A percentile compares a stretch with the other conserved stretches of the same genome.
These are phyloP conservation scores for Sebastes goodei DNA, from an alignment of 2,797 vertebrate genomes.

Conservation along the genomic window DNA sequence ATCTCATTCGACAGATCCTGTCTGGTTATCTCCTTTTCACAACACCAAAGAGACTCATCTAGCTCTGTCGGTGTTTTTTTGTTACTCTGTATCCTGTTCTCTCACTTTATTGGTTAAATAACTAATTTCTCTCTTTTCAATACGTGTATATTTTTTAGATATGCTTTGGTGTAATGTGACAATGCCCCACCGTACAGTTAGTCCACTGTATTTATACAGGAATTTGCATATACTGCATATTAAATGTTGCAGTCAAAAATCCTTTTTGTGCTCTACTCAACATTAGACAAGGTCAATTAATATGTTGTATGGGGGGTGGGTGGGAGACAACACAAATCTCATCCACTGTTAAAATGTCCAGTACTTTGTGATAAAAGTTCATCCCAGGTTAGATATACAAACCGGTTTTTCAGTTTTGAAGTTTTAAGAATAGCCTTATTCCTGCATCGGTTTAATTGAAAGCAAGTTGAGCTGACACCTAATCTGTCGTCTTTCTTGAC, in stretches of 20 bases:
- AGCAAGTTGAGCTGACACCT: conserved; percentile 42
- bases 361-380: conserved; percentile 6
- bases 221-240: neutral
- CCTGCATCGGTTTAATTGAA: conserved; percentile 54
- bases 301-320: neutral
- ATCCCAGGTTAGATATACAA: neutral
- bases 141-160: neutral
- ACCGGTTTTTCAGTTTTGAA: neutral
- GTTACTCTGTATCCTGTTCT: conserved; percentile 5
- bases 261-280: neutral
- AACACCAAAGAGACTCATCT: conserved; percentile 15
- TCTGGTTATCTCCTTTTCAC: conserved; percentile 39
- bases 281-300: neutral
- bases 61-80: conserved; percentile 3
- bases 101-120: neutral
- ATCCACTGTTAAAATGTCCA: neutral
- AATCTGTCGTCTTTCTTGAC: conserved; percentile 16
- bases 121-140: neutral
- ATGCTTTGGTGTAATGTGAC: neutral
- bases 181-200: neutral
- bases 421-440: conserved; percentile 28
- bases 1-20: conserved; percentile 39
- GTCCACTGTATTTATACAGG: neutral
- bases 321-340: neutral
- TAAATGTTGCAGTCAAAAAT: neutral